Conservation (phyloP, 2,797 vertebrate genomes). For the Gouania willdenowi region DNA sequence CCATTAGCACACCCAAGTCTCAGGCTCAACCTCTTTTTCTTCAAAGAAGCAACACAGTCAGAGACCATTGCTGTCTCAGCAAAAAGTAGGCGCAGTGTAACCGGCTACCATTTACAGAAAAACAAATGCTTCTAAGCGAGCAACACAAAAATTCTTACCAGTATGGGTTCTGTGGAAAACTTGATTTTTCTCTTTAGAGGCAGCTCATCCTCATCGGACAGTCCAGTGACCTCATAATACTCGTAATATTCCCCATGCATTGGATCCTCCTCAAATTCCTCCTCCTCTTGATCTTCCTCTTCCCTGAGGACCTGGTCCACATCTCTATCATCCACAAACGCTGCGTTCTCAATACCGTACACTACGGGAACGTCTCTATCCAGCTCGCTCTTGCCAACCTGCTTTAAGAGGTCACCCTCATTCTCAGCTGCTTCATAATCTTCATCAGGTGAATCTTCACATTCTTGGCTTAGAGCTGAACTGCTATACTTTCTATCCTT, state of each 20-base stretch:
- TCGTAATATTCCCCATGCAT: conserved; percentile 70
- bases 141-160: conserved; percentile 68
- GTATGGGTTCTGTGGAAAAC: conserved; percentile 86
- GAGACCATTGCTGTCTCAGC: conserved; percentile 42
- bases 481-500: conserved; percentile 25
- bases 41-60: conserved; percentile 38
- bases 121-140: too few relatives aligned
- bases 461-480: conserved; percentile 13
- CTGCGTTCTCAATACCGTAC: conserved; percentile 89
- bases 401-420: conserved; percentile 59
- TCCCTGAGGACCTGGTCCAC: conserved; percentile 71
- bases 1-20: conserved; percentile 19
- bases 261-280: conserved; percentile 62
- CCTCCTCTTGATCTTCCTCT: conserved; percentile 61
- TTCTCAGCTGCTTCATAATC: conserved; percentile 58
- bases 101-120: conserved; percentile 6
- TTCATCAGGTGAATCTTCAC: conserved; percentile 33
- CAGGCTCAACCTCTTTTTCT: conserved; percentile 39
- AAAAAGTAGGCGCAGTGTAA: conserved; percentile 11
- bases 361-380: conserved; percentile 68
- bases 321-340: conserved; percentile 86
- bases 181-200: conserved; percentile 77
- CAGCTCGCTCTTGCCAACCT: conserved; percentile 54
- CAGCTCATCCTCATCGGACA: conserved; percentile 88
- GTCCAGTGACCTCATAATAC: conserved; percentile 79